Percentiles rank a stretch among this genome's conserved stretches.
Conservation (phyloP, 2,888 invertebrate species). For the Cephalotes varians region DNA sequence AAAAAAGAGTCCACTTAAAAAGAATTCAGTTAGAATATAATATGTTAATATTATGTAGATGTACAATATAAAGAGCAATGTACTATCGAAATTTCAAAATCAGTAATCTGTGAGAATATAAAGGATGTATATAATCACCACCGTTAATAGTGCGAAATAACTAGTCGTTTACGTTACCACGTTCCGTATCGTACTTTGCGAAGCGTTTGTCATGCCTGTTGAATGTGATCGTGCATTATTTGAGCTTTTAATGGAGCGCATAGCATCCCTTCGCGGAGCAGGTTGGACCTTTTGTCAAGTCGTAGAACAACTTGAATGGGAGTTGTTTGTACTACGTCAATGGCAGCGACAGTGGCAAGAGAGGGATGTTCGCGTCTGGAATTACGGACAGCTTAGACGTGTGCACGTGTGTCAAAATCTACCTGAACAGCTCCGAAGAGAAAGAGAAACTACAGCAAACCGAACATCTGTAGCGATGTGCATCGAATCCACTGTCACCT, state of each 20-base stretch:
- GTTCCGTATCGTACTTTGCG: not conserved
- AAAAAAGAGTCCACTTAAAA: not conserved
- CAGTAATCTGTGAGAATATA: not conserved
- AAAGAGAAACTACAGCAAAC: not conserved
- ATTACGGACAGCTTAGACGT: not conserved
- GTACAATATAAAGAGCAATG: not conserved
- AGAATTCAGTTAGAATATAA: not conserved
- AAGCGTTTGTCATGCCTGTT: not conserved
- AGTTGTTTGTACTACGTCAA: not conserved
- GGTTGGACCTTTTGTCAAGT: not conserved
- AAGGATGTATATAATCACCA: not conserved
- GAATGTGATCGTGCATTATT: not conserved
- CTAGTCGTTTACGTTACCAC: not conserved
- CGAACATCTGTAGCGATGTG: too few species aligned
- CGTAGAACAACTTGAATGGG: not conserved
- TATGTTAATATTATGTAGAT: too few species aligned
- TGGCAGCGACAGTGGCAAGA: not conserved
- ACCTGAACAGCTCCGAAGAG: not conserved
- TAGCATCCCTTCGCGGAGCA: not conserved
- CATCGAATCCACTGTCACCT: not conserved
- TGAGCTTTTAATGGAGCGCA: not conserved
- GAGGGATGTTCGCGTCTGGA: not conserved
- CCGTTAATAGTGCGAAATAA: not conserved
- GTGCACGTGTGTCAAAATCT: not conserved
- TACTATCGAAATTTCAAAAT: not conserved